A percentile compares a stretch with the other conserved stretches of the same genome.
phyloP scores from a whole-genome alignment of 2,888 invertebrate species.

The Tiliacea aurago region DNA sequence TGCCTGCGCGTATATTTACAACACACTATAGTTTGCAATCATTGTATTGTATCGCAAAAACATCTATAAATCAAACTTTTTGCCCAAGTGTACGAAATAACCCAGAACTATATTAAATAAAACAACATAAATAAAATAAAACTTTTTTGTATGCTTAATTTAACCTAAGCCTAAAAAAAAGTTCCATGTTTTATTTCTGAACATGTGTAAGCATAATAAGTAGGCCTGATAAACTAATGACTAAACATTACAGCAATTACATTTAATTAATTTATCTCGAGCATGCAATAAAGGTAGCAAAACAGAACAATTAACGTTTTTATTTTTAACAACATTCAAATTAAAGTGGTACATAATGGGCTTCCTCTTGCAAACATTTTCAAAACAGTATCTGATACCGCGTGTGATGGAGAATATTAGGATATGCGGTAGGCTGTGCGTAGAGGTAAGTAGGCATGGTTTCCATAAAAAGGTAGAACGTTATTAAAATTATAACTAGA shows the following conservation, averaged over 20 bases:
- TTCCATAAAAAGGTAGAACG: background rate
- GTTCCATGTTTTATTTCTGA: constrained; percentile 25
- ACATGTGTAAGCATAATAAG: constrained; percentile 6
- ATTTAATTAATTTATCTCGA: constrained; percentile 68
- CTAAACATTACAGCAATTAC: constrained; percentile 68
- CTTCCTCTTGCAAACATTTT: constrained; percentile 48
- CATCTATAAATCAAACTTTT: constrained; percentile 33
- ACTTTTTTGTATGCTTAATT: too few relatives aligned
- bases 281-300: constrained; percentile 65
- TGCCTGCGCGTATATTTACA: constrained; percentile 47
- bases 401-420: too few relatives aligned
- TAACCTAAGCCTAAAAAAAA: constrained; percentile 32
- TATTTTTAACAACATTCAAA: constrained; percentile 62
- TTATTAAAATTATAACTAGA: too few relatives aligned
- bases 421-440: too few relatives aligned
- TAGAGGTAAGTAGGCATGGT: background rate
- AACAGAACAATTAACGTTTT: constrained; percentile 68
- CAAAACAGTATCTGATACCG: constrained; percentile 27
- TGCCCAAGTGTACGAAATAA: constrained; percentile 20
- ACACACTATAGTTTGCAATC: constrained; percentile 46
- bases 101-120: constrained; percentile 17
- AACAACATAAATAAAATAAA: too few relatives aligned
- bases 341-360: constrained; percentile 55
- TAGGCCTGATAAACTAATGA: constrained; percentile 56
- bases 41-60: constrained; percentile 36